These are phyloP conservation scores for Mormyrus hasselquistii DNA, from an alignment of 2,797 vertebrate species.

Conservation along the genomic window DNA sequence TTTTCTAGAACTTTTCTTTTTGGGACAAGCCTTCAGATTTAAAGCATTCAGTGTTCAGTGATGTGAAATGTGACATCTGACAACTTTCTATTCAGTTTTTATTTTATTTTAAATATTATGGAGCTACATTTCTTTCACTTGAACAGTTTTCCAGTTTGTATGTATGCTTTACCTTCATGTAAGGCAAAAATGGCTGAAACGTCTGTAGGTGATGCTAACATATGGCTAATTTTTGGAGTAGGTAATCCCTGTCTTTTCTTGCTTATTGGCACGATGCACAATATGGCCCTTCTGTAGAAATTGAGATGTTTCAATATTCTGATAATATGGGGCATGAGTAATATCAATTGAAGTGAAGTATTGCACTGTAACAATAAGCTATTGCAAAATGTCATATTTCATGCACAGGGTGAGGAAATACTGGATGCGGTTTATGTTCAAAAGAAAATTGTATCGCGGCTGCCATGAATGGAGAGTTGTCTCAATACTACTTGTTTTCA, in stretches of 20 bases:
- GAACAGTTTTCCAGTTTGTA: not conserved
- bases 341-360: not conserved
- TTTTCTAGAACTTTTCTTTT: not conserved
- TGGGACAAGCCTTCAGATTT: not conserved
- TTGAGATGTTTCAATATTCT: not conserved
- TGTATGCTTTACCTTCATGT: not conserved
- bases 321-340: not conserved
- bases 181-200: not conserved
- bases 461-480: not conserved
- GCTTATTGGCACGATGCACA: not conserved
- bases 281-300: not conserved
- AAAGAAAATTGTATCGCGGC: not conserved
- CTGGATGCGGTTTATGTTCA: not conserved
- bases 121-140: not conserved
- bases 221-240: not conserved
- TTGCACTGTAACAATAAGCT: not conserved
- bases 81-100: not conserved
- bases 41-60: not conserved
- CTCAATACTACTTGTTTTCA: not conserved
- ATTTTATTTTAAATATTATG: not conserved
- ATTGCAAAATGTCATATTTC: not conserved
- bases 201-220: not conserved
- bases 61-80: not conserved
- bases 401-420: no score
- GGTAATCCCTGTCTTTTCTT: not conserved